Percentiles rank a stretch among this genome's conserved stretches.
Conservation (phyloP, 1,140 invertebrate genomes). For the Medauroidea extradentata region DNA sequence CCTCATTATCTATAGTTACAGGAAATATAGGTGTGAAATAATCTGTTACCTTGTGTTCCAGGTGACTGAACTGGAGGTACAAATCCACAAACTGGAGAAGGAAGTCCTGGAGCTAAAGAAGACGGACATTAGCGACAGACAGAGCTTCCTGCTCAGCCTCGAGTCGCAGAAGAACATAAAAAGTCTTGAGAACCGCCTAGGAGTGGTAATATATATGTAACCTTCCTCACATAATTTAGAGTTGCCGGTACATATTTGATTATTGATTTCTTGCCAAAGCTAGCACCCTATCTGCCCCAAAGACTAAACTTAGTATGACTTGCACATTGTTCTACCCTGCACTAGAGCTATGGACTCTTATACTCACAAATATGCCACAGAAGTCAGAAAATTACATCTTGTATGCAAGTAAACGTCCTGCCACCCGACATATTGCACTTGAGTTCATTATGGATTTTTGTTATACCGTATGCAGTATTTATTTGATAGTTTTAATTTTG, state of each 20-base stretch:
- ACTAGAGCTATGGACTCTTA: too few species aligned
- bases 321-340: too few species aligned
- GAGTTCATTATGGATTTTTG: too few species aligned
- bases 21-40: neutral
- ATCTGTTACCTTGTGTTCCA: constrained; percentile 9
- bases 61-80: constrained; percentile 22
- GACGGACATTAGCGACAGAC: constrained; percentile 17
- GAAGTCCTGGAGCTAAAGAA: constrained; percentile 22
- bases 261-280: neutral
- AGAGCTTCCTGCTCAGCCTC: constrained; percentile 39
- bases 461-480: too few species aligned
- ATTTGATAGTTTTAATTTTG: too few species aligned
- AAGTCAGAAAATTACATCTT: too few species aligned
- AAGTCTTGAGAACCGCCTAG: constrained; percentile 64
- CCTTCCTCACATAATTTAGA: neutral
- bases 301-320: too few species aligned
- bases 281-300: too few species aligned
- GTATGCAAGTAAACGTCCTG: too few species aligned
- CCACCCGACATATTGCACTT: too few species aligned
- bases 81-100: constrained; percentile 27
- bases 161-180: constrained; percentile 53
- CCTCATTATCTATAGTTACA: neutral
- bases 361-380: too few species aligned
- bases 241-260: neutral
- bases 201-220: constrained; percentile 42